Evolutionary conservation across 2,888 invertebrate species (phyloP), one percentile per base, ranked within the genome.

Genomic region (Ectobius pallidus): DNA sequence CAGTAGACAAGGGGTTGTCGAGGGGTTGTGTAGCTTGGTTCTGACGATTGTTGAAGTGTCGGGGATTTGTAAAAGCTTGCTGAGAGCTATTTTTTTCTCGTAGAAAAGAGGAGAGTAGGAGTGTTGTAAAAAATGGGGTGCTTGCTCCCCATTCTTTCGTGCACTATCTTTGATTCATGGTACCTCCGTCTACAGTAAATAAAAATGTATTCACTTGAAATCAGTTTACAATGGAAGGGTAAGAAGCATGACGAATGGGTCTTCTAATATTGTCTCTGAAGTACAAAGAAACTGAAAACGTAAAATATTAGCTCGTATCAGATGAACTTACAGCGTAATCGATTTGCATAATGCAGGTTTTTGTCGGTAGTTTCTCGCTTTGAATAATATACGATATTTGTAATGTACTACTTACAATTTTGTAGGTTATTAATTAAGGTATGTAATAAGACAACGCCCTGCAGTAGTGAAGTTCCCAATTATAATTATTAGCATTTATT

Each of bases 21-120:
- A 3, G 22, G 52, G 46, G 46, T 4, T 16, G 46, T n/a, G n/a
- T n/a, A n/a, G n/a, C 2, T 30, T 30, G 27, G 16, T n/a, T 25
- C 30, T 58, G 58, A 30, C 58, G 32, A 58, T 58, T 58, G 58
- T 58, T 58, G 58, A 58, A 58, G 58, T 58, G 58, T 30, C 30
- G n/a, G 58, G 30, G 58, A 58, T 58, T 58, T 58, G 58, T 58
- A 58, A 58, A 52, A 58, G 18, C 30, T 3, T 16, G 3, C 1
- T 16, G 18, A 30, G 18, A n/a, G 58, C 30, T 30, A 30, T 58
- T 52, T 32, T 58, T 58, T 34, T 34, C 11, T 11, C 11, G 34
- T 34, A 32, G 32, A n/a, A 14, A 58, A n/a, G 58, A n/a, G 16
- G 30, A 25, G 58, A 14, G 58, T 25, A 30, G 58, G 0, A 46